Percentiles rank a stretch among this genome's conserved stretches.
phyloP scores from a whole-genome alignment of 2,888 invertebrate species.

The Endomychus coccineus region DNA sequence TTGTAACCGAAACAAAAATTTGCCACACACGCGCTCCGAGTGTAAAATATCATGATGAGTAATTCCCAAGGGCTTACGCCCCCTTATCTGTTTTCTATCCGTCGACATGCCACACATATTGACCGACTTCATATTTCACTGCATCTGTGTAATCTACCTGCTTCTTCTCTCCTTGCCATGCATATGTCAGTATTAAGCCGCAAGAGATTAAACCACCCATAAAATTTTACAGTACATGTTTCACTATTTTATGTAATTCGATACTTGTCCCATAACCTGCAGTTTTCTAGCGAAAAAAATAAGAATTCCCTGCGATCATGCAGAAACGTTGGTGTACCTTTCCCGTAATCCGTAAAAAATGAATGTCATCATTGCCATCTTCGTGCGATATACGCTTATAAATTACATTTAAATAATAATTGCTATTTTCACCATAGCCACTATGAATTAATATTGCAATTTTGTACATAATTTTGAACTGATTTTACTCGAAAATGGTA shows the following conservation, averaged over 20 bases:
- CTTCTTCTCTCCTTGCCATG: slow-evolving; percentile 7
- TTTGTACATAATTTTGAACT: too few relatives aligned
- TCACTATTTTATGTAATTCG: slow-evolving; percentile 7
- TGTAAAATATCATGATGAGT: slow-evolving; percentile 8
- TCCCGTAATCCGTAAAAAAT: too few relatives aligned
- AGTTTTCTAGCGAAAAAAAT: too few relatives aligned
- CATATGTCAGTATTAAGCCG: slow-evolving; percentile 9
- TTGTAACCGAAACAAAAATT: slow-evolving; percentile 8
- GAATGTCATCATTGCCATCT: too few relatives aligned
- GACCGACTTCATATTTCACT: slow-evolving; percentile 8
- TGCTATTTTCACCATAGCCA: too few relatives aligned
- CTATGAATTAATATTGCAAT: too few relatives aligned
- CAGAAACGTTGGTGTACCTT: too few relatives aligned
- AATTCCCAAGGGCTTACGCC: slow-evolving; percentile 15
- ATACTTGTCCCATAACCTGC: too few relatives aligned
- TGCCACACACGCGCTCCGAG: slow-evolving; percentile 8
- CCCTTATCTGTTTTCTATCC: slow-evolving; percentile 16
- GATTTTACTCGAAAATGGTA: too few relatives aligned
- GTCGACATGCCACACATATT: slow-evolving; percentile 10
- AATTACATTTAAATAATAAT: too few relatives aligned
- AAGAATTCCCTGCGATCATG: too few relatives aligned
- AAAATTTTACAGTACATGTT: slow-evolving; percentile 5
- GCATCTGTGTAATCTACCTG: slow-evolving; percentile 6
- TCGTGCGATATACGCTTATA: too few relatives aligned
- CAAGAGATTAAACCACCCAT: slow-evolving; percentile 7